Percentiles rank a stretch among this genome's conserved stretches.
Evolutionary conservation across 1,140 invertebrate species (phyloP).

Genomic region (Zaprionus davidi): DNA sequence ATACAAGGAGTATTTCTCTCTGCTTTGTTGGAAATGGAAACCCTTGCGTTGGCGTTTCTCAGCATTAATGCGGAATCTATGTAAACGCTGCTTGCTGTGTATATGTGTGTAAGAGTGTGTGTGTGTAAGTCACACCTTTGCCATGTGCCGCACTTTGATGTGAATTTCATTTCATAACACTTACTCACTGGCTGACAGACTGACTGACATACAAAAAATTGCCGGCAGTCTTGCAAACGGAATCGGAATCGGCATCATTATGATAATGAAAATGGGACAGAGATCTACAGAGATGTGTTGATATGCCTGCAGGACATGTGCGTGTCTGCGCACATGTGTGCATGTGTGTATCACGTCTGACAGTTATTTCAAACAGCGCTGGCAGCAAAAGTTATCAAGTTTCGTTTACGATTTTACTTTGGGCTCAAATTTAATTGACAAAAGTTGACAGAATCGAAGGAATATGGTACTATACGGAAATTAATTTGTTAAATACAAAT

Average conservation of each 20-base stretch:
- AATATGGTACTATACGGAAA: background rate
- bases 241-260: conserved; percentile 51
- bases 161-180: conserved; percentile 47
- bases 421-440: background rate
- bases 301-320: background rate
- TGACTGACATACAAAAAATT: conserved; percentile 14
- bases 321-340: background rate
- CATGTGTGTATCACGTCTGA: background rate
- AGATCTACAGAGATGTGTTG: background rate
- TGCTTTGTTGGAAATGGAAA: conserved; percentile 22
- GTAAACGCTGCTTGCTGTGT: conserved; percentile 20
- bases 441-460: background rate
- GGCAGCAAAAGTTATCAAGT: background rate
- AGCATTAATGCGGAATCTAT: conserved; percentile 50
- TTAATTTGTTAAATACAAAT: background rate
- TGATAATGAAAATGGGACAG: conserved; percentile 47
- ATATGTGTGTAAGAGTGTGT: background rate
- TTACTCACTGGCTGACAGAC: conserved; percentile 10
- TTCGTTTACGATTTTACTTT: background rate
- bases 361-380: background rate
- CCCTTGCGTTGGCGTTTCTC: conserved; percentile 20
- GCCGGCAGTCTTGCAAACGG: background rate
- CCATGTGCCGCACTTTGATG: conserved; percentile 38
- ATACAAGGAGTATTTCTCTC: background rate
- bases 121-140: conserved; percentile 36